Conservation (phyloP, 2,113 vertebrate genomes). For the Zosterops hypoxanthus region DNA sequence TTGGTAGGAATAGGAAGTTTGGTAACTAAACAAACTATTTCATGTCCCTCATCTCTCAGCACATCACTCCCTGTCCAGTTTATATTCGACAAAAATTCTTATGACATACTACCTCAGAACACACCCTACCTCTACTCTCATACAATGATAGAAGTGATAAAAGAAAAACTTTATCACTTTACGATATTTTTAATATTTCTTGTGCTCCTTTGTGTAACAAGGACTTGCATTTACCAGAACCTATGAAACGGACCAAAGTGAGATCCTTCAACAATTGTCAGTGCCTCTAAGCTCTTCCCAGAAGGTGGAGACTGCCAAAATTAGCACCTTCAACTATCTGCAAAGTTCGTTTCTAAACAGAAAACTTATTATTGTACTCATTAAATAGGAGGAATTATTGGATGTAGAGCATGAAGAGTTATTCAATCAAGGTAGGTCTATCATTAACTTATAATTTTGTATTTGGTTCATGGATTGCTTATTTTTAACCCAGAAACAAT, state of each 20-base stretch:
- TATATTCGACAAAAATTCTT: accelerated
- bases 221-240: not conserved
- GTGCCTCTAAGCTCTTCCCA: not conserved
- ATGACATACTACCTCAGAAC: not conserved
- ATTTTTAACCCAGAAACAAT: not conserved
- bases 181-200: not conserved
- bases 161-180: not conserved
- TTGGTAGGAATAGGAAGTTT: not conserved
- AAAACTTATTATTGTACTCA: not conserved
- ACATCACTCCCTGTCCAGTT: not conserved
- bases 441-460: not conserved
- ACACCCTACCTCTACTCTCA: not conserved
- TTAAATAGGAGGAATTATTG: not conserved
- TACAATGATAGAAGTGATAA: not conserved
- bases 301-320: not conserved
- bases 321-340: not conserved
- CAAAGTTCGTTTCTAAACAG: not conserved
- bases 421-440: not conserved
- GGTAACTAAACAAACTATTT: not conserved
- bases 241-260: not conserved
- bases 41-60: not conserved
- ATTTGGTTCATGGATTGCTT: not conserved
- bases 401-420: not conserved
- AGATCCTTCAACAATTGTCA: not conserved
- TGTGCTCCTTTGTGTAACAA: not conserved